A percentile compares a stretch with the other conserved stretches of the same genome.
These are phyloP conservation scores for Syngnathoides biaculeatus DNA, from an alignment of 2,113 vertebrate species.

Conservation along the genomic window DNA sequence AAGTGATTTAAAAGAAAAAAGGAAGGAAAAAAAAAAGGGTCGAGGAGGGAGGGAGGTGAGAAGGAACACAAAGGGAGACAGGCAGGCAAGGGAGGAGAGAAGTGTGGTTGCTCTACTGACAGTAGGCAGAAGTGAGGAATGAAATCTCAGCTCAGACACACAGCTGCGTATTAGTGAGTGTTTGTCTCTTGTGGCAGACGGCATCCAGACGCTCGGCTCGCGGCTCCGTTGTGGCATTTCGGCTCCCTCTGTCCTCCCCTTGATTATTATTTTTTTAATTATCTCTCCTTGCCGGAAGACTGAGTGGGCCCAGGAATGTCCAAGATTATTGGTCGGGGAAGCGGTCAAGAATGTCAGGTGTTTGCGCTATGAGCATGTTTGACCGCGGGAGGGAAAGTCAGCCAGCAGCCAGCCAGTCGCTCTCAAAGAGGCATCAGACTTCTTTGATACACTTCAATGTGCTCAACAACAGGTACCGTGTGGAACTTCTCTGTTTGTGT, in stretches of 20 bases:
- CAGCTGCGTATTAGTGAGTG: slow-evolving; percentile 27
- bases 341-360: slow-evolving; percentile 56
- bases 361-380: slow-evolving; percentile 33
- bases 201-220: slow-evolving; percentile 39
- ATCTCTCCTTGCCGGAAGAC: neutral
- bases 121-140: slow-evolving; percentile 54
- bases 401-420: slow-evolving; percentile 6
- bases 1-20: slow-evolving; percentile 46
- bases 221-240: slow-evolving; percentile 30
- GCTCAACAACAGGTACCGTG: slow-evolving; percentile 48
- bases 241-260: neutral
- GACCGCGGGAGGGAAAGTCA: slow-evolving; percentile 23
- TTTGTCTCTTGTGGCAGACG: slow-evolving; percentile 37
- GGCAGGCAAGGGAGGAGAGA: slow-evolving; percentile 38
- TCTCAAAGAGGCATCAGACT: slow-evolving; percentile 22
- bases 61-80: slow-evolving; percentile 37
- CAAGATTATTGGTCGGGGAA: slow-evolving; percentile 33
- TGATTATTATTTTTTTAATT: neutral
- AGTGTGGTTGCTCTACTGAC: slow-evolving; percentile 48
- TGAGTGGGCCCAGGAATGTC: slow-evolving; percentile 37
- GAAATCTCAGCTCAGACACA: slow-evolving; percentile 45
- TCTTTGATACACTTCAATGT: slow-evolving; percentile 3
- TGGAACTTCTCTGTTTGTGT: slow-evolving; percentile 6
- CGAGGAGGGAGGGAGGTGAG: slow-evolving; percentile 17
- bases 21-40: slow-evolving; percentile 12